Evolutionary conservation across 2,113 vertebrate species (phyloP).

Genomic region (Mus spicilegus): DNA sequence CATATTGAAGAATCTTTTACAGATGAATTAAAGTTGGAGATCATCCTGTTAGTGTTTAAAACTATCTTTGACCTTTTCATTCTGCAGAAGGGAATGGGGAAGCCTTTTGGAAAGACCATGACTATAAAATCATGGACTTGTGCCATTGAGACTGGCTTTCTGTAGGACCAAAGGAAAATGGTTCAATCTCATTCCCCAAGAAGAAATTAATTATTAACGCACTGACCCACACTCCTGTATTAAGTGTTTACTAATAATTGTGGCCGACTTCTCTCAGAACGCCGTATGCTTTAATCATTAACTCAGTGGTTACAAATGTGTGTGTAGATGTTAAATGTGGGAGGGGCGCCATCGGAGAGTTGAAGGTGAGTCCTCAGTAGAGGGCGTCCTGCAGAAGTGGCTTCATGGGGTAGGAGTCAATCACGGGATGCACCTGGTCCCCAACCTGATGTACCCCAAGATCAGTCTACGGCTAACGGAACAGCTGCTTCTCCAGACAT

Average conservation of each 20-base stretch:
- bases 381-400: background rate
- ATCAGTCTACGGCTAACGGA: background rate
- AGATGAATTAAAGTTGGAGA: background rate
- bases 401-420: background rate
- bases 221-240: constrained; percentile 5
- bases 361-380: background rate
- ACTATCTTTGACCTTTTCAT: background rate
- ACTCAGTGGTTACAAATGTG: background rate
- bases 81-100: background rate
- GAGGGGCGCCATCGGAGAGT: background rate
- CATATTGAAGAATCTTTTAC: background rate
- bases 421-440: too few species aligned
- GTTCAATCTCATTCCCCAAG: constrained; percentile 31
- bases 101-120: background rate
- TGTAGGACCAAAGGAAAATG: background rate
- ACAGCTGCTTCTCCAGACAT: background rate
- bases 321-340: background rate
- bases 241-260: constrained; percentile 41
- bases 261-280: constrained; percentile 13
- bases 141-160: background rate
- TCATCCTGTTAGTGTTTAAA: background rate
- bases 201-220: constrained; percentile 68
- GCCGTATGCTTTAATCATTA: constrained; percentile 45
- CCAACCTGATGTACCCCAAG: background rate
- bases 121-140: background rate